A percentile compares a stretch with the other conserved stretches of the same genome.
phyloP scores from a whole-genome alignment of 2,113 vertebrate species.

The Corynorhinus townsendii region DNA sequence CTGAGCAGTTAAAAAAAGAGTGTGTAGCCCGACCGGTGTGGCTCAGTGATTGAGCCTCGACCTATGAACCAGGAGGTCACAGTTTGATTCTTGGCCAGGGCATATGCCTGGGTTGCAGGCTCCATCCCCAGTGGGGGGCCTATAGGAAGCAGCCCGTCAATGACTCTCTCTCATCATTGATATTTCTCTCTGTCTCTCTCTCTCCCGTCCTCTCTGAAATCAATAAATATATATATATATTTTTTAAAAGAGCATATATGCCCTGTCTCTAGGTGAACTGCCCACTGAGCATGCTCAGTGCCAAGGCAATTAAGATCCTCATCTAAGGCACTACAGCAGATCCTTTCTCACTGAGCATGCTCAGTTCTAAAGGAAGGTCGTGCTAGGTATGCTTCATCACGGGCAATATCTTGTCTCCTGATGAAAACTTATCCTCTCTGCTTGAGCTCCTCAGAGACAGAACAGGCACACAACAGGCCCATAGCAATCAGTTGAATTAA shows the following conservation, averaged over 20 bases:
- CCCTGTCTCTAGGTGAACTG: background rate
- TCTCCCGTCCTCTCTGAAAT: too few relatives aligned
- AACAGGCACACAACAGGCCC: background rate
- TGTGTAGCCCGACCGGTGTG: too few relatives aligned
- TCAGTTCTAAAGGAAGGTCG: background rate
- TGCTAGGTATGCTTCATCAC: background rate
- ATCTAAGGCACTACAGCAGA: background rate
- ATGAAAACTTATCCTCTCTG: background rate
- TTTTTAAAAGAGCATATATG: too few relatives aligned
- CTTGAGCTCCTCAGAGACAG: background rate
- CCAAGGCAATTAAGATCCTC: background rate
- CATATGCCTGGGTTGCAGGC: too few relatives aligned
- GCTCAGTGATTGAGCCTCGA: too few relatives aligned
- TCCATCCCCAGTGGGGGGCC: too few relatives aligned
- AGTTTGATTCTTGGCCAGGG: too few relatives aligned
- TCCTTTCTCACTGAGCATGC: background rate
- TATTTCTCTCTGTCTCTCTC: too few relatives aligned
- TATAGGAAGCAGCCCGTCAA: too few relatives aligned
- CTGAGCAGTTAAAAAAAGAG: background rate
- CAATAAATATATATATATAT: too few relatives aligned
- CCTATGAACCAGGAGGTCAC: too few relatives aligned
- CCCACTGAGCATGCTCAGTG: background rate
- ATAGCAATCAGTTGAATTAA: background rate
- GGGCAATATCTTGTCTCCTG: background rate
- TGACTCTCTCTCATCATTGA: too few relatives aligned